A percentile compares a stretch with the other conserved stretches of the same genome.
phyloP scores from a whole-genome alignment of 2,113 vertebrate species.

The Anarhynchus alexandrinus region DNA sequence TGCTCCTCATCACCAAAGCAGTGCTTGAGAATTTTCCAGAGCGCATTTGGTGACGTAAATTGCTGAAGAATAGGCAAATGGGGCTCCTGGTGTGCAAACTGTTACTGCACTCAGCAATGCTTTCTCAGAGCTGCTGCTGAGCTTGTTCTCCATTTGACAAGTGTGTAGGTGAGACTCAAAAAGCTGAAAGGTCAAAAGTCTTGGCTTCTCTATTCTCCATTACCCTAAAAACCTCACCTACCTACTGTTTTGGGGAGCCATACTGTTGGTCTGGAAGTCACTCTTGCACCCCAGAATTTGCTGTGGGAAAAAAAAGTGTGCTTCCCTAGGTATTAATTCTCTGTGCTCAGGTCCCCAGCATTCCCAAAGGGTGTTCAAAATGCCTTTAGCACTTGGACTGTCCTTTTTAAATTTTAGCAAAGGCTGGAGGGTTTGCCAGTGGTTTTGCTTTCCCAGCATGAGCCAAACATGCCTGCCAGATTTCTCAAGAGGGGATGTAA shows the following conservation, averaged over 20 bases:
- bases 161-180: not conserved
- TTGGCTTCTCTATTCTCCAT: not conserved
- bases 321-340: not conserved
- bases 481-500: constrained; percentile 53
- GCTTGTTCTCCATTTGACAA: not conserved
- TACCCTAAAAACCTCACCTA: not conserved
- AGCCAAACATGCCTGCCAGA: constrained; percentile 52
- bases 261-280: not conserved
- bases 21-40: not conserved
- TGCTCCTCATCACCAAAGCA: not conserved
- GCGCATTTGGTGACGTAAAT: rapidly evolving
- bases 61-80: not conserved
- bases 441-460: constrained; percentile 4
- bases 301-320: not conserved
- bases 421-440: constrained; percentile 31
- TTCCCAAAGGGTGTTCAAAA: not conserved
- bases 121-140: not conserved
- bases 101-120: not conserved
- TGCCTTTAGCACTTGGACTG: not conserved
- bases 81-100: not conserved
- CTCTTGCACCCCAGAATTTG: not conserved
- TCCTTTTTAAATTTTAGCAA: constrained; percentile 5
- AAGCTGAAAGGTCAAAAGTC: not conserved
- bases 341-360: not conserved
- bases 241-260: not conserved